Evolutionary conservation across 2,888 invertebrate genomes (phyloP).

Genomic region (Hydrotaea cyrtoneurina): DNA sequence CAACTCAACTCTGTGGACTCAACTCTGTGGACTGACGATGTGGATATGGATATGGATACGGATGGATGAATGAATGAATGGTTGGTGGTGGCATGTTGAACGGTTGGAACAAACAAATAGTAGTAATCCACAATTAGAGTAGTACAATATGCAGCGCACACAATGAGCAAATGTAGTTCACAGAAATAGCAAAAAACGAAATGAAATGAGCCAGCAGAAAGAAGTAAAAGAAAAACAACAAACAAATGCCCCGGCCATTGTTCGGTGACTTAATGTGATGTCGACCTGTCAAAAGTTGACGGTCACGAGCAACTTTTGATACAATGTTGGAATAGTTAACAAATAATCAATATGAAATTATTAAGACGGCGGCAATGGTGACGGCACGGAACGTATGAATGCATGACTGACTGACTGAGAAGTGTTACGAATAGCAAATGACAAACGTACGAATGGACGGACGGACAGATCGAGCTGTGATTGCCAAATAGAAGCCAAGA

Average conservation of each 20-base stretch:
- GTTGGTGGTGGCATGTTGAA: conserved; percentile 1
- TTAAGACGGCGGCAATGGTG: neutral
- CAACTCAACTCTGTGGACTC: neutral
- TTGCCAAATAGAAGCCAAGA: conserved; percentile 42
- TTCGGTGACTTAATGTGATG: conserved; percentile 65
- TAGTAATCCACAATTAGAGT: conserved; percentile 60
- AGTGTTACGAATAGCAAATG: neutral
- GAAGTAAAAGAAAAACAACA: conserved; percentile 38
- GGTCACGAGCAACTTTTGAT: conserved; percentile 69
- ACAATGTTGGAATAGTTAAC: conserved; percentile 21
- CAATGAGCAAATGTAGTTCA: conserved; percentile 34
- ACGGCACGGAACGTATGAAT: neutral
- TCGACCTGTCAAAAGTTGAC: conserved; percentile 77
- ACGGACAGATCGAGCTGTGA: neutral
- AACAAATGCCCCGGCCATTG: conserved; percentile 44
- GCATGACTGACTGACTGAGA: neutral
- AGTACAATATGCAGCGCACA: neutral
- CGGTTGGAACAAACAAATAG: conserved; percentile 31
- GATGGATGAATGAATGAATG: neutral
- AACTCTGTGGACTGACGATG: conserved; percentile 35
- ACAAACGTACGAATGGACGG: neutral
- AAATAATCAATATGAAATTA: conserved; percentile 38
- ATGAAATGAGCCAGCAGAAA: neutral
- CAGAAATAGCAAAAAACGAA: conserved; percentile 28
- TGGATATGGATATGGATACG: conserved; percentile 16